Conservation (phyloP, 2,113 vertebrate genomes). For the Phrynosoma platyrhinos region DNA sequence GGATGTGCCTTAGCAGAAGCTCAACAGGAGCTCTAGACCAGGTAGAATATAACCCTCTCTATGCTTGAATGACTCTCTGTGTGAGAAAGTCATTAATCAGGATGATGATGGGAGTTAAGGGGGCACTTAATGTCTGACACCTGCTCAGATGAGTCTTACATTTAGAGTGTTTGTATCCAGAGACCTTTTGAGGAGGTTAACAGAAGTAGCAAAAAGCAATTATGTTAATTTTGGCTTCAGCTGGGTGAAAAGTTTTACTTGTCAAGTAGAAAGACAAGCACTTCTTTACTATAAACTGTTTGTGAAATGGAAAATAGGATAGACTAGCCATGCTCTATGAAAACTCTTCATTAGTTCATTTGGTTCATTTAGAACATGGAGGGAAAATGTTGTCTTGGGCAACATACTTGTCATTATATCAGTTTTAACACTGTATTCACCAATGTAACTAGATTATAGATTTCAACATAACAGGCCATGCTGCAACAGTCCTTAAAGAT, state of each 20-base stretch:
- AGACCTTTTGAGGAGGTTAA: slow-evolving; percentile 43
- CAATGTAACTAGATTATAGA: background rate
- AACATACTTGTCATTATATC: background rate
- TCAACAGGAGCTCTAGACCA: background rate
- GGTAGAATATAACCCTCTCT: background rate
- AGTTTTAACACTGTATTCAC: background rate
- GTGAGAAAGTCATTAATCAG: slow-evolving; percentile 34
- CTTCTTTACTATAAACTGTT: slow-evolving; percentile 13
- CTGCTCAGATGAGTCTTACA: slow-evolving; percentile 23
- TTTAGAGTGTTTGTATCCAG: slow-evolving; percentile 33
- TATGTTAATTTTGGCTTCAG: slow-evolving; percentile 16
- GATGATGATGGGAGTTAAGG: background rate
- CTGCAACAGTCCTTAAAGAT: too few species aligned
- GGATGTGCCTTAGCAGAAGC: slow-evolving; percentile 3
- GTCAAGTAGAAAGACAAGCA: background rate
- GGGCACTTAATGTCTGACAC: background rate
- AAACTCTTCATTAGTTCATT: background rate
- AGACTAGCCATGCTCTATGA: background rate
- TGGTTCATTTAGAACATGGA: background rate
- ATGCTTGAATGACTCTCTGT: background rate
- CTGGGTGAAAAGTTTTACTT: slow-evolving; percentile 19
- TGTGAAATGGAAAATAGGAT: background rate
- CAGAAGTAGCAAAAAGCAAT: slow-evolving; percentile 43
- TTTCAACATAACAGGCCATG: background rate
- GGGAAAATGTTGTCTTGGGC: background rate